Evolutionary conservation across 1,140 invertebrate genomes (phyloP), one percentile per base, ranked within the genome.

Genomic region (Pseudachorutes palmiensis): DNA sequence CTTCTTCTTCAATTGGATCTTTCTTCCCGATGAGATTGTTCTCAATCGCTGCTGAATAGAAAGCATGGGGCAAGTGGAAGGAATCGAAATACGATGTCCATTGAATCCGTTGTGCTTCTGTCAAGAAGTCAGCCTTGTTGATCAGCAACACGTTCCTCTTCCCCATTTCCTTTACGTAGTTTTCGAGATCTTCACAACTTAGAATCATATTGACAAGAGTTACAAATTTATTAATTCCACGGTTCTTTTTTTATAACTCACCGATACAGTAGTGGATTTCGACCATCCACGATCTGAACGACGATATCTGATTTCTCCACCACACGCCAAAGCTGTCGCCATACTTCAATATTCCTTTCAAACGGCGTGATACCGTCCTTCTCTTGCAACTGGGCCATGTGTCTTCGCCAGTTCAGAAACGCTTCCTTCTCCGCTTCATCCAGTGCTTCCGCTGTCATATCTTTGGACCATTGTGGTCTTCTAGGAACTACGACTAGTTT

Each of bases 281-380:
- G 83, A 1, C 92, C 94, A 83, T 99, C 97, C 0, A 99, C 87
- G 74, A 99, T 94, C 77, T 98, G 93, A 14, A 98, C 86, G 31
- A 99, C 81, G 51, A 99, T 83, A 81, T 99, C 93, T 76, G 84
- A 86, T 74, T 91, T 87, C 78, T 99, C 97, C 22, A 99, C 84
- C 1, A 99, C 97, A 73, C 97, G 84, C 97, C 97, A 99, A 3
- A 99, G 78, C 78, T 99, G 97, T 49, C 95, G 84, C 97, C 97
- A 99, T 70, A 98, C 92, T 78, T 99, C 95, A 22, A 99, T 79
- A 80, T 99, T 99, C 73, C 94, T 91, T 76, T 99, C 97, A 81
- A 96, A 99, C 0, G 97, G 97, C 1, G 97, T 99, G 2, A 98
- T 77, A 12, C 85, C 86, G 59, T 95, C 84, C 28, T 83, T 81